Evolutionary conservation across 2,888 invertebrate genomes (phyloP).

Genomic region (Rugalucina vietnamica): DNA sequence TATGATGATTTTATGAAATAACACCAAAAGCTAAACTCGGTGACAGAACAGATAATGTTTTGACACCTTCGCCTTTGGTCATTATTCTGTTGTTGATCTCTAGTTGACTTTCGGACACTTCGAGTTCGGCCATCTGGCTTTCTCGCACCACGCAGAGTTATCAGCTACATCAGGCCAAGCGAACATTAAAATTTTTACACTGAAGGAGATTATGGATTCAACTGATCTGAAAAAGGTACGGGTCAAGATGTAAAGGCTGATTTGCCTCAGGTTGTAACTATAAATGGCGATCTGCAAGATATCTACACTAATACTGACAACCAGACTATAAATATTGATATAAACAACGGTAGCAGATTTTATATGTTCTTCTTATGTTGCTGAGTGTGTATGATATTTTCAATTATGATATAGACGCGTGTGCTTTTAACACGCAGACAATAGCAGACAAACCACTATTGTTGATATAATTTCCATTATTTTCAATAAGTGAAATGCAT

Average conservation of each 20-base stretch:
- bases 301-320: conserved; percentile 11
- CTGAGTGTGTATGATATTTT: not conserved
- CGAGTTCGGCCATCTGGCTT: not conserved
- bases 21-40: not conserved
- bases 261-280: not conserved
- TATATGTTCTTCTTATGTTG: not conserved
- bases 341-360: not conserved
- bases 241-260: conserved; percentile 9
- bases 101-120: conserved; percentile 7
- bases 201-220: not conserved
- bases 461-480: no score
- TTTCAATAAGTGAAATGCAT: no score
- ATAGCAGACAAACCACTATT: no score
- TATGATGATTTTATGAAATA: conserved; percentile 11
- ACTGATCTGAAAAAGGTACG: conserved; percentile 7
- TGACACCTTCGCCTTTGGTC: conserved; percentile 1
- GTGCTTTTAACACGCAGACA: no score
- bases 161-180: no score
- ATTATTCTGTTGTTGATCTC: not conserved
- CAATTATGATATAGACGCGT: not conserved
- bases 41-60: not conserved
- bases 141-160: no score
- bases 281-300: not conserved
- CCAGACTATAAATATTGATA: not conserved
- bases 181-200: conserved; percentile 11